Conservation (phyloP, 35 echinoderm and acorn worm species). For the Acanthaster planci region DNA sequence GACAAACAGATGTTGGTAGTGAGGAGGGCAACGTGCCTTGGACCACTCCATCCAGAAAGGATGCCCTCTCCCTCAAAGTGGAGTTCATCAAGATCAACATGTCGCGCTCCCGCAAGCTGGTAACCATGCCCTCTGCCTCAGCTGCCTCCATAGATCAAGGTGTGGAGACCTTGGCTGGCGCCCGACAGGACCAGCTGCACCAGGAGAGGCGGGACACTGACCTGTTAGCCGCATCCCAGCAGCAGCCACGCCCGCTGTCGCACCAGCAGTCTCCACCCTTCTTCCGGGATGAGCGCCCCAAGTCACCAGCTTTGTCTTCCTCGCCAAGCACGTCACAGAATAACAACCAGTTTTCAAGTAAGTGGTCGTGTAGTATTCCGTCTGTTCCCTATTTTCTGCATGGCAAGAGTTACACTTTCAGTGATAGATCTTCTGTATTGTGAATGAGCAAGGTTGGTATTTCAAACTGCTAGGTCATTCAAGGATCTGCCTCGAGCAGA, state of each 20-base stretch:
- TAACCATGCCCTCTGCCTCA: background rate
- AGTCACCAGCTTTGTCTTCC: conserved; percentile 26
- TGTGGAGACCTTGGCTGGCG: conserved; percentile 1
- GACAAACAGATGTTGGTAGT: conserved; percentile 17
- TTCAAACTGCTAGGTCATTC: too few relatives aligned
- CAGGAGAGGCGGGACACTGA: background rate
- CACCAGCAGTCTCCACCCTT: conserved; percentile 17
- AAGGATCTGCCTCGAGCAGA: too few relatives aligned
- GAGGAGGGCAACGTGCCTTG: conserved; percentile 23
- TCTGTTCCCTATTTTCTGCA: too few relatives aligned
- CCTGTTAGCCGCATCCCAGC: background rate
- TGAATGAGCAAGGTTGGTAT: too few relatives aligned
- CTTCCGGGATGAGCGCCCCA: conserved; percentile 6
- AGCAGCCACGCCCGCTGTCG: background rate
- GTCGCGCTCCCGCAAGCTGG: conserved; percentile 37
- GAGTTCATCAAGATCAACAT: conserved; percentile 73
- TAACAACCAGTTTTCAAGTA: conserved; percentile 83
- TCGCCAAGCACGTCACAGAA: conserved; percentile 39
- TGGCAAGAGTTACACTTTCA: too few relatives aligned
- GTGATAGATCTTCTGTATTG: too few relatives aligned
- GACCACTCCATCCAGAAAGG: conserved; percentile 38
- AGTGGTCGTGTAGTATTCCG: conserved; percentile 26
- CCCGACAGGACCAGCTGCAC: background rate
- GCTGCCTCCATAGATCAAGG: background rate
- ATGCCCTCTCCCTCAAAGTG: conserved; percentile 82